phyloP scores from a whole-genome alignment of 2,888 invertebrate species.

The Baccha elongata region DNA sequence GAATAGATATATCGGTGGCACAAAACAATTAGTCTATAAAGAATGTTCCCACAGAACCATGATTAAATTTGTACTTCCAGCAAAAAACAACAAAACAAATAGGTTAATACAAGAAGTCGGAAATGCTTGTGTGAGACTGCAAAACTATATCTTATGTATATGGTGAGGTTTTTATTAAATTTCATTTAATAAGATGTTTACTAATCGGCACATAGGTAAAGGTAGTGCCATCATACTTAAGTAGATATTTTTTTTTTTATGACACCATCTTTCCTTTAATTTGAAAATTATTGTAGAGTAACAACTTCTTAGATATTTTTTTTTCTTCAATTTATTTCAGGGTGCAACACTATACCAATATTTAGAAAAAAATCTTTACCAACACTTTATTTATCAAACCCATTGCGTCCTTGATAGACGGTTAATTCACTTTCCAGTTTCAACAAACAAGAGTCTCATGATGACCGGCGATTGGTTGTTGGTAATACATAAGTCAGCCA shows the following conservation, averaged over 20 bases:
- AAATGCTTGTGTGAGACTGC: slow-evolving; percentile 23
- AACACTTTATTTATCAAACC: background rate
- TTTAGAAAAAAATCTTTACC: no score
- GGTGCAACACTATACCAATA: no score
- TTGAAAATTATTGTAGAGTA: no score
- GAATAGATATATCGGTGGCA: slow-evolving; percentile 53
- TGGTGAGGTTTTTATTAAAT: background rate
- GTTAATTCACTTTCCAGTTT: slow-evolving; percentile 59
- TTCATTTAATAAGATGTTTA: no score
- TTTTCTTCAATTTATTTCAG: no score
- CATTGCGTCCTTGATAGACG: slow-evolving; percentile 20
- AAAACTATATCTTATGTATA: slow-evolving; percentile 19
- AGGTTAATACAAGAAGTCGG: slow-evolving; percentile 44
- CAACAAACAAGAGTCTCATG: slow-evolving; percentile 14
- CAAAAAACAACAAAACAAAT: slow-evolving; percentile 21
- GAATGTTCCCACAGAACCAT: slow-evolving; percentile 63
- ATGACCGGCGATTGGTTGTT: slow-evolving; percentile 21
- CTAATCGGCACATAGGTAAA: no score
- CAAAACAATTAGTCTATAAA: slow-evolving; percentile 64
- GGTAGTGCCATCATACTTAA: no score
- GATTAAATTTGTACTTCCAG: slow-evolving; percentile 48
- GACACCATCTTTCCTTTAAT: no score
- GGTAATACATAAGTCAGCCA: slow-evolving; percentile 1
- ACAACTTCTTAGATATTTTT: no score
- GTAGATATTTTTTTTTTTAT: no score